Percentiles rank a stretch among this genome's conserved stretches.
Evolutionary conservation across 2,797 vertebrate species (phyloP).

Genomic region (Gymnothorax javanicus): DNA sequence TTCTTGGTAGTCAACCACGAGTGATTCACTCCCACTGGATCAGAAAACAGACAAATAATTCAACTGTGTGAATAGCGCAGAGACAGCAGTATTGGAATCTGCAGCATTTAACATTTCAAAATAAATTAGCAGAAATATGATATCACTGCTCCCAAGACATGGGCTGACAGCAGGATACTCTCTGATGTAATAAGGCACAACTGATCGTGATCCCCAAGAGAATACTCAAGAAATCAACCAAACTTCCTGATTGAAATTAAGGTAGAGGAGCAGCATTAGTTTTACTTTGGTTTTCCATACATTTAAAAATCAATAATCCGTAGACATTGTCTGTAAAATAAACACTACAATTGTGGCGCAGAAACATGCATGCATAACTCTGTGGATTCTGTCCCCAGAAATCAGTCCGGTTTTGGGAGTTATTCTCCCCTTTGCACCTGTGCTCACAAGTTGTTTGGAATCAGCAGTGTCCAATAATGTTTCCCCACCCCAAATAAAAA

Average conservation of each 20-base stretch:
- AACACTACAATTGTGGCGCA: neutral
- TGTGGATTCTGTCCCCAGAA: neutral
- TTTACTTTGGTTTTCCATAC: neutral
- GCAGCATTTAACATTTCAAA: neutral
- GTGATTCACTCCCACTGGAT: neutral
- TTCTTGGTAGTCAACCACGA: neutral
- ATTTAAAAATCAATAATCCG: neutral
- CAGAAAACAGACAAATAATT: neutral
- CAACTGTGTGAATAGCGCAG: neutral
- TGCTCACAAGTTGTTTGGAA: neutral
- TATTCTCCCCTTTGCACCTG: neutral
- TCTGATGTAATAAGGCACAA: neutral
- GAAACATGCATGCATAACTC: neutral
- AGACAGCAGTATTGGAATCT: neutral
- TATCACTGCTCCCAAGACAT: neutral
- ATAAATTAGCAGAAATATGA: neutral
- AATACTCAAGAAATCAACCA: neutral
- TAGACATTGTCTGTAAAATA: neutral
- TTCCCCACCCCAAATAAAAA: neutral
- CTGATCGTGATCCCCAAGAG: neutral
- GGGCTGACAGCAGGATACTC: neutral
- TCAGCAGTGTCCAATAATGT: neutral
- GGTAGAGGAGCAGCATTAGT: neutral
- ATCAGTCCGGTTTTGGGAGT: neutral
- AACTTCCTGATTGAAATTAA: neutral